phyloP scores from a whole-genome alignment of 1,140 invertebrate species.

The Drosophila orosa region DNA sequence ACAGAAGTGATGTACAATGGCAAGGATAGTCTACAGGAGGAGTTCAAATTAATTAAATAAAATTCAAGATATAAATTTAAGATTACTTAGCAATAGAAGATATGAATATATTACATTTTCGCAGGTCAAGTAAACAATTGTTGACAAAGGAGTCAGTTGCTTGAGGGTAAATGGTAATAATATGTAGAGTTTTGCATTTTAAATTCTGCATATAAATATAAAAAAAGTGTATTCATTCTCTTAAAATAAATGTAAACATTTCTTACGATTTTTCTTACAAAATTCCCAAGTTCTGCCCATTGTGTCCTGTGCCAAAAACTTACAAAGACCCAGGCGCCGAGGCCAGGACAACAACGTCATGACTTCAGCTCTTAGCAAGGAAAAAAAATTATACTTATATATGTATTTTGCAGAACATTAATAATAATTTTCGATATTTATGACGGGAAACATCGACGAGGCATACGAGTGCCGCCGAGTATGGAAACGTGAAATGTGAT shows the following conservation, averaged over 20 bases:
- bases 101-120: neutral
- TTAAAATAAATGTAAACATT: no score
- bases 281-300: neutral
- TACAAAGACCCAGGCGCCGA: slow-evolving; percentile 38
- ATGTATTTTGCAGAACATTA: slow-evolving; percentile 59
- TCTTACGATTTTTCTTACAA: neutral
- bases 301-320: slow-evolving; percentile 41
- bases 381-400: slow-evolving; percentile 25
- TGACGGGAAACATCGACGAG: slow-evolving; percentile 73
- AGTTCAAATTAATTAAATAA: neutral
- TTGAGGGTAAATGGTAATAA: neutral
- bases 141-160: no score
- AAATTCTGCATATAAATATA: no score
- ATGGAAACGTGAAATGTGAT: slow-evolving; percentile 75
- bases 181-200: no score
- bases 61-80: neutral
- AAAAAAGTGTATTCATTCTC: no score
- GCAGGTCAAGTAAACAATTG: no score
- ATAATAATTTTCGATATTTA: slow-evolving; percentile 83
- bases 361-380: slow-evolving; percentile 4
- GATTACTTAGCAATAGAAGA: neutral
- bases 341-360: slow-evolving; percentile 35
- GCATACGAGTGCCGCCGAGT: slow-evolving; percentile 48
- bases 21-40: neutral
- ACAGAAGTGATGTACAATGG: slow-evolving; percentile 36